A percentile compares a stretch with the other conserved stretches of the same genome.
Conservation (phyloP, 2,797 vertebrate genomes). For the Acanthurus tractus region DNA sequence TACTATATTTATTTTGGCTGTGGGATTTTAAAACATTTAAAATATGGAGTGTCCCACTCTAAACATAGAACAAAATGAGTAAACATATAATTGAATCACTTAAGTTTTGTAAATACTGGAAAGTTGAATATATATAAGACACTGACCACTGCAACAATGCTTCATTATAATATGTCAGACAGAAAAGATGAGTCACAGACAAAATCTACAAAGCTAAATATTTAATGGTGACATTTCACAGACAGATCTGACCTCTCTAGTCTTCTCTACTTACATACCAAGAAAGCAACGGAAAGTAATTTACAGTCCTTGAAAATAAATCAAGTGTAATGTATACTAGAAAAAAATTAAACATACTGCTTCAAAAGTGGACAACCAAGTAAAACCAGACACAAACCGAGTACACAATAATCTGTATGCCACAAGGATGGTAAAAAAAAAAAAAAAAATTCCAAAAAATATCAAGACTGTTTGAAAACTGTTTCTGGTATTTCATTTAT, state of each 20-base stretch:
- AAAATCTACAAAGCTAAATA: constrained; percentile 80
- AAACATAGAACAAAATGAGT: no score
- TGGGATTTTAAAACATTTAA: no score
- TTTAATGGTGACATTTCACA: constrained; percentile 83
- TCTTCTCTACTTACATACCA: constrained; percentile 54
- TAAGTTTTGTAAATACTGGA: no score
- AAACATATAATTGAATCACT: no score
- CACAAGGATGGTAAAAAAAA: constrained; percentile 38
- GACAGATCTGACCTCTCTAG: constrained; percentile 56
- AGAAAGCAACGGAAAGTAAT: constrained; percentile 60
- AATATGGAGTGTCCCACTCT: no score
- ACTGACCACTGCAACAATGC: no score
- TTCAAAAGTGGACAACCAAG: constrained; percentile 47
- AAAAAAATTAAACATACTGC: constrained; percentile 42
- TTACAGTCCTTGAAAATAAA: constrained; percentile 68
- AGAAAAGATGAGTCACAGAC: constrained; percentile 41
- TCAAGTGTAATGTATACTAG: constrained; percentile 41
- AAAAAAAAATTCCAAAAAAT: no score
- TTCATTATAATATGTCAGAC: background rate
- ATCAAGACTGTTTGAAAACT: constrained; percentile 26
- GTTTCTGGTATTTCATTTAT: constrained; percentile 4
- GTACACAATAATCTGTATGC: constrained; percentile 35
- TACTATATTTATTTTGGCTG: no score
- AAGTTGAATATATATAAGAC: no score
- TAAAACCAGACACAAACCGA: constrained; percentile 48